Base-by-base conservation (phyloP, 2,888 invertebrate genomes). In the Neria commutata region DNA sequence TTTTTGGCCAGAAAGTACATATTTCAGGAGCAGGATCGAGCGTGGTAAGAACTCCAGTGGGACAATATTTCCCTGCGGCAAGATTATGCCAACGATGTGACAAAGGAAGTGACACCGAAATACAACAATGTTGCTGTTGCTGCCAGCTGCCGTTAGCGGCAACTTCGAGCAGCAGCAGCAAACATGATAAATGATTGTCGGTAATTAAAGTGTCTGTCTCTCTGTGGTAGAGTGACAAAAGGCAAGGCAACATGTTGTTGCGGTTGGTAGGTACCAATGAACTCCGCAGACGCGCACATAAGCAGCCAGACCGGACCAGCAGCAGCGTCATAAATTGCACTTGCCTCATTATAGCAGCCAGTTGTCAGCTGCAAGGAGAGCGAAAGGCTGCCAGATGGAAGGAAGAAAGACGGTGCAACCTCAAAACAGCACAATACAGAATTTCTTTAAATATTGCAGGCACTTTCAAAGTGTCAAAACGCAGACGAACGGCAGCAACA, bases 101-200 rank as follows among this genome's bases (percentile, higher is more conserved):
- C n/a, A 37, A 37, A 37, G 6, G 37, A n/a, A 37, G 14, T 37
- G 4, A 37, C 8, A 37, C n/a, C 37, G 11, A 37, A 37, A 11
- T 4, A 37, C 37, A 37, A 37, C 6, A 29, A 29, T 11, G 29
- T 5, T 11, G 29, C 24, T 52, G 46, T 53, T 53, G 52, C 47
- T 53, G 37, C 33, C 34, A 21, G 5, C n/a, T 8, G 6, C 45
- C 42, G 51, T 17, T 16, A n/a, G n/a, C n/a, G n/a, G n/a, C n/a
- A n/a, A n/a, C n/a, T n/a, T n/a, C n/a, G n/a, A n/a, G 17, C 19
- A 33, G 33, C 5, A 2, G 50, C 34, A 11, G 6, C 23, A 24
- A 51, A 37, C 66, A 68, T 69, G 62, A 70, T 67, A 68, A 68
- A 70, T 68, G 70, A 67, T 69, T 69, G 68, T 58, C 61, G 56